Evolutionary conservation across 35 echinoderm and acorn worm species (phyloP).

Genomic region (Heliocidaris erythrogramma): DNA sequence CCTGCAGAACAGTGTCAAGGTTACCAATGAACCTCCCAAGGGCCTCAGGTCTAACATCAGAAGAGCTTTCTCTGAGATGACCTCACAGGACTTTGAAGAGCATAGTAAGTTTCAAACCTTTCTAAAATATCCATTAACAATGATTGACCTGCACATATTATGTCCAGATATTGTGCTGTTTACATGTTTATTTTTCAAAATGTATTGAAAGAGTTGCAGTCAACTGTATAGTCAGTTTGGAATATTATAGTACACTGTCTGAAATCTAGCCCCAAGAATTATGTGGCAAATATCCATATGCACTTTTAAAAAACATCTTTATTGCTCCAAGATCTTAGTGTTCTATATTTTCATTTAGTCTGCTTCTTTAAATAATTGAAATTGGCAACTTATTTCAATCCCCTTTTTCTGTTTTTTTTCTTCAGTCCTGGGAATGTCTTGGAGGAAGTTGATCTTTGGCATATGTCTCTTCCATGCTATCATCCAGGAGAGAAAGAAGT

Average conservation of each 20-base stretch:
- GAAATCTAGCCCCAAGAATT: too few species aligned
- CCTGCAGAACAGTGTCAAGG: constrained; percentile 99
- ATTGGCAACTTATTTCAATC: not conserved
- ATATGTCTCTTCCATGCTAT: constrained; percentile 98
- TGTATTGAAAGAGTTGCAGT: too few species aligned
- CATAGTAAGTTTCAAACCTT: constrained; percentile 79
- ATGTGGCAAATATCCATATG: too few species aligned
- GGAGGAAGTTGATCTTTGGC: constrained; percentile 98
- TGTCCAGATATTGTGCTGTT: too few species aligned
- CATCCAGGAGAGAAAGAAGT: constrained; percentile 98
- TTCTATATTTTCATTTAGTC: not conserved
- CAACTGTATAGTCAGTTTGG: too few species aligned
- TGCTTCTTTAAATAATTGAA: not conserved
- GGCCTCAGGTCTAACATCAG: constrained; percentile 89
- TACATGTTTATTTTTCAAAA: too few species aligned
- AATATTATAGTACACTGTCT: too few species aligned
- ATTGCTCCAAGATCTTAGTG: too few species aligned
- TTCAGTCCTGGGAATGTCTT: constrained; percentile 93
- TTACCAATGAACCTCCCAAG: constrained; percentile 98
- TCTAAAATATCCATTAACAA: too few species aligned
- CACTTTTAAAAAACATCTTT: too few species aligned
- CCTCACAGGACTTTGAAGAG: constrained; percentile 80
- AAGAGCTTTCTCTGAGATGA: constrained; percentile 93
- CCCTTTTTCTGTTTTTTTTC: not conserved
- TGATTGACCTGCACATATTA: too few species aligned